Evolutionary conservation across 2,113 vertebrate species (phyloP).

Genomic region (Cynocephalus volans): DNA sequence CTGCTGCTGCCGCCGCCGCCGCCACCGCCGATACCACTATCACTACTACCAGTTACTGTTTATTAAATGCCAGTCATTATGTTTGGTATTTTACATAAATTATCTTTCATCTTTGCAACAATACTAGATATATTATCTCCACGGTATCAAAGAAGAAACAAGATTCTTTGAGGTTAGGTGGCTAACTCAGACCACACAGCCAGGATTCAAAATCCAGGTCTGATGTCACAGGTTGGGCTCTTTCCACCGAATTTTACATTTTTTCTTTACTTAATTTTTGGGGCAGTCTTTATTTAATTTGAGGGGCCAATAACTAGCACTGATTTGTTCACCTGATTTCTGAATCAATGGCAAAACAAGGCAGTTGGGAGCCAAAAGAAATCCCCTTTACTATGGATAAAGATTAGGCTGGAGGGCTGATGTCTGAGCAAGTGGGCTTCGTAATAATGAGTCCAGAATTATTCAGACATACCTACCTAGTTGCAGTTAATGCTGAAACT

Average conservation of each 20-base stretch:
- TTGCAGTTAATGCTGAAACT: not conserved
- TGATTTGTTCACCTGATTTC: not conserved
- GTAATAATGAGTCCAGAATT: not conserved
- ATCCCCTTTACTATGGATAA: not conserved
- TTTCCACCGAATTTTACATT: not conserved
- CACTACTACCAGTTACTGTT: not conserved
- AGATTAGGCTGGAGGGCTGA: not conserved
- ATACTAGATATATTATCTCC: not conserved
- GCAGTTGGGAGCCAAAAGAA: not conserved
- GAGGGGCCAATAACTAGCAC: not conserved
- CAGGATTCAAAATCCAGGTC: not conserved
- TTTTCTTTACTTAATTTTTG: not conserved
- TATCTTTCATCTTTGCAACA: not conserved
- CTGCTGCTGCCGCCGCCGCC: too few relatives aligned
- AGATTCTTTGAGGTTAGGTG: not conserved
- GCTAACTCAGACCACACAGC: not conserved
- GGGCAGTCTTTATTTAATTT: slow-evolving; percentile 22
- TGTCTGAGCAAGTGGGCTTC: slow-evolving; percentile 9
- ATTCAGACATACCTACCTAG: not conserved
- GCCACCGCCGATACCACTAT: not conserved
- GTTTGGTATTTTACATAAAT: not conserved
- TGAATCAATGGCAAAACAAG: not conserved
- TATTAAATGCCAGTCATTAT: not conserved
- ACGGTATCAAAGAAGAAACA: not conserved
- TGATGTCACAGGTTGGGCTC: not conserved